Percentiles rank a stretch among this genome's conserved stretches.
These are phyloP conservation scores for Catocala fraxini DNA, from an alignment of 2,888 invertebrate genomes.

Conservation along the genomic window DNA sequence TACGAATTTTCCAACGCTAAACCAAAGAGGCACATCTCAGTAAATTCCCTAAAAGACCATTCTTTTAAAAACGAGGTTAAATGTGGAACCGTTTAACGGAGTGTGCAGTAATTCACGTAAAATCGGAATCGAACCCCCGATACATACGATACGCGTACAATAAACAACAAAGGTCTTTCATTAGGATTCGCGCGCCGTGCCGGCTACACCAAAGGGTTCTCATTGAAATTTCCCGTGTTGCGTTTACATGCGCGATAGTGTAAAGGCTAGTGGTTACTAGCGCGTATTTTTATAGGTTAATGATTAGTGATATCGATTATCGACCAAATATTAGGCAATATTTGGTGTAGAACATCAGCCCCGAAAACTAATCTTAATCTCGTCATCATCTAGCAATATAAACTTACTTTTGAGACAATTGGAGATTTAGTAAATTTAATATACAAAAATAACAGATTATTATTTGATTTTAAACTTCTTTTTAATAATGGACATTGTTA, in stretches of 20 bases:
- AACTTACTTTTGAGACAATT: no score
- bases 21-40: constrained; percentile 2
- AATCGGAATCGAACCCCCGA: constrained; percentile 35
- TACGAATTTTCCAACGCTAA: background rate
- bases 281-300: no score
- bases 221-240: constrained; percentile 44
- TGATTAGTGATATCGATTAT: no score
- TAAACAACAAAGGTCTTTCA: constrained; percentile 62
- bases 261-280: no score
- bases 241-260: constrained; percentile 27
- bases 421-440: no score
- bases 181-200: constrained; percentile 56
- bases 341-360: no score
- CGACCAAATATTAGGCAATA: no score
- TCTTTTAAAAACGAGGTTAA: constrained; percentile 15
- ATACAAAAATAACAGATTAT: no score
- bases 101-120: constrained; percentile 40
- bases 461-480: no score
- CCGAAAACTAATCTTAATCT: no score
- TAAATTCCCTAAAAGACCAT: constrained; percentile 19
- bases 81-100: constrained; percentile 27
- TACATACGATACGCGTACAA: constrained; percentile 45
- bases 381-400: no score
- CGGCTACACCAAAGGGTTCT: constrained; percentile 38
- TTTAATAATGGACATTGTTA: no score